phyloP scores from a whole-genome alignment of 2,113 vertebrate genomes.

The Aspidoscelis tigris region DNA sequence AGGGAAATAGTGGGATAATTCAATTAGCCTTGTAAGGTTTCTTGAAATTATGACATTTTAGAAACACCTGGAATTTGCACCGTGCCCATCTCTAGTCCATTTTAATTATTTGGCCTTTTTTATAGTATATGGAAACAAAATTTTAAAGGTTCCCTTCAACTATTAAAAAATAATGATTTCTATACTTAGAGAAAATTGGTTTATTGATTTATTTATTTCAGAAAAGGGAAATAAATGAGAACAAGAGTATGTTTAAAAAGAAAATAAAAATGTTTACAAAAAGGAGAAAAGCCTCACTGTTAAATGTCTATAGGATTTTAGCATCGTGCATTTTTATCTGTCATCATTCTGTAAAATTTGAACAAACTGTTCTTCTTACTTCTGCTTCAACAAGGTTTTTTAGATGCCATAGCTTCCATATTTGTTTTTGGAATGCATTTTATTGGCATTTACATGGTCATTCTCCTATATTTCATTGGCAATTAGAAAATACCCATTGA shows the following conservation, averaged over 20 bases:
- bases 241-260: not conserved
- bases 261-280: not conserved
- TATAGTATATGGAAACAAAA: not conserved
- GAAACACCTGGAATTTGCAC: not conserved
- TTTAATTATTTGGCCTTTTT: constrained; percentile 20
- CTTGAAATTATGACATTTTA: not conserved
- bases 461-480: not conserved
- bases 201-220: constrained; percentile 1
- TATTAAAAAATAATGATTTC: constrained; percentile 11
- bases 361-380: not conserved
- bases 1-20: not conserved
- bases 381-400: not conserved
- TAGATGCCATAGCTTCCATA: fast-evolving
- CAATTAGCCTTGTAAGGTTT: constrained; percentile 7
- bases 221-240: not conserved
- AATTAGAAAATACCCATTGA: not conserved
- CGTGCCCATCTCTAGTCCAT: not conserved
- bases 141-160: not conserved
- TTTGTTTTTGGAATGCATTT: constrained; percentile 14
- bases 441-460: not conserved
- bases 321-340: not conserved
- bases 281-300: too few species aligned
- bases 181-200: not conserved
- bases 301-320: too few species aligned
- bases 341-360: not conserved